phyloP scores from a whole-genome alignment of 2,797 vertebrate species.

The Anniella stebbinsi region DNA sequence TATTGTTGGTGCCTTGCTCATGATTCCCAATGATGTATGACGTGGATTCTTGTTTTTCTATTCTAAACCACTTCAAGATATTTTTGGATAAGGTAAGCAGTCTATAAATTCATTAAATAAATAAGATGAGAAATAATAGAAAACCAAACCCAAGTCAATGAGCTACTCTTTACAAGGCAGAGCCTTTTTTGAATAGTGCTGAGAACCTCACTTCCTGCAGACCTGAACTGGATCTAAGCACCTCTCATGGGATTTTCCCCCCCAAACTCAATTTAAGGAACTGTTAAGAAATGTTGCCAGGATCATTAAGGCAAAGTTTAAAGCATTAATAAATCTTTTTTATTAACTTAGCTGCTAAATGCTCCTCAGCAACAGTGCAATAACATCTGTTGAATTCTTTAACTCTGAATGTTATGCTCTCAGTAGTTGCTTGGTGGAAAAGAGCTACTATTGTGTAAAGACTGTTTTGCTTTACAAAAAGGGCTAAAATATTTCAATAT shows the following conservation, averaged over 20 bases:
- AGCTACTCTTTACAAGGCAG: background rate
- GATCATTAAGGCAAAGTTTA: slow-evolving; percentile 45
- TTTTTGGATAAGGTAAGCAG: no score
- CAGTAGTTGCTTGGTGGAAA: slow-evolving; percentile 10
- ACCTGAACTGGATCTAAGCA: background rate
- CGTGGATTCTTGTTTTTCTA: no score
- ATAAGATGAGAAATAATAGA: background rate
- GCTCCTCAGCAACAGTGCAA: slow-evolving; percentile 4
- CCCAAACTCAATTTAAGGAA: background rate
- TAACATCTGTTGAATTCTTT: slow-evolving; percentile 38
- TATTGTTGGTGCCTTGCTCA: background rate
- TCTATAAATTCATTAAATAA: no score
- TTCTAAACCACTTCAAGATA: no score
- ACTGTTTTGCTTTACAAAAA: slow-evolving; percentile 56
- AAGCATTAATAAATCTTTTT: slow-evolving; percentile 35
- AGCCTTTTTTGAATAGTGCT: background rate
- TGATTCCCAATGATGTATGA: background rate
- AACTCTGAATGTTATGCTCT: slow-evolving; percentile 14
- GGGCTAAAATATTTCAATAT: slow-evolving; percentile 65
- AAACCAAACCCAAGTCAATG: background rate
- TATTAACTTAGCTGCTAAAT: slow-evolving; percentile 29
- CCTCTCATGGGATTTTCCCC: background rate
- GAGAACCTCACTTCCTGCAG: background rate
- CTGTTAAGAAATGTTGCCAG: slow-evolving; percentile 29
- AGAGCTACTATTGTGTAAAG: slow-evolving; percentile 31